A percentile compares a stretch with the other conserved stretches of the same genome.
Conservation (phyloP, 2,888 invertebrate species). For the Norana najaformis region DNA sequence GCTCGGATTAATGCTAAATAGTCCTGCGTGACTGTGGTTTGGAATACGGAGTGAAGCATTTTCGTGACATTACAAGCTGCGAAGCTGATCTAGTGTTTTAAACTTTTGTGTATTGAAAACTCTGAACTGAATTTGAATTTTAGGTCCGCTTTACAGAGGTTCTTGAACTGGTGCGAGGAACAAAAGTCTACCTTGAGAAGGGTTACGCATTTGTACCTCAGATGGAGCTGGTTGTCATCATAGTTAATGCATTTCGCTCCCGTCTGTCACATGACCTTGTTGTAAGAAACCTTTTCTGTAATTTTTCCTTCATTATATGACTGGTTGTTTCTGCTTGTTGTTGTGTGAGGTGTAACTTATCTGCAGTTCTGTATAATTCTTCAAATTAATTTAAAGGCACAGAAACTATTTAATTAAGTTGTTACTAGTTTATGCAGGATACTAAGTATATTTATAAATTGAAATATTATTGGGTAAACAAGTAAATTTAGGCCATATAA, state of each 20-base stretch:
- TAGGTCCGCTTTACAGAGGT: conserved; percentile 86
- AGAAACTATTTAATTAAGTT: background rate
- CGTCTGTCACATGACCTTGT: conserved; percentile 73
- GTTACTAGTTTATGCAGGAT: background rate
- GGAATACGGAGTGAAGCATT: background rate
- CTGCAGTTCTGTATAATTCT: background rate
- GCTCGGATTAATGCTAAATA: too few relatives aligned
- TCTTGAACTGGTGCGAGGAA: conserved; percentile 76
- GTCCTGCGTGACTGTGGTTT: background rate
- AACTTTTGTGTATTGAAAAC: background rate
- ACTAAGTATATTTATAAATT: too few relatives aligned
- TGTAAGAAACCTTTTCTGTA: conserved; percentile 58
- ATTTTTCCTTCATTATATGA: background rate
- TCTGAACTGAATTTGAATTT: conserved; percentile 69
- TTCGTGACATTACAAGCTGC: background rate
- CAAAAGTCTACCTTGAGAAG: conserved; percentile 77
- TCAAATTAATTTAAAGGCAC: background rate
- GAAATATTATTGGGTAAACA: background rate
- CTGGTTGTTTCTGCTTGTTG: background rate
- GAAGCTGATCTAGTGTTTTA: conserved; percentile 20
- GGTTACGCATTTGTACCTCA: conserved; percentile 88
- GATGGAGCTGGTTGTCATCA: conserved; percentile 80
- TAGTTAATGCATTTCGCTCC: conserved; percentile 76
- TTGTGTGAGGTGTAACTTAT: background rate
- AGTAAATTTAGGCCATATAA: background rate